Evolutionary conservation across 1,140 invertebrate species (phyloP), one percentile per base, ranked within the genome.

Genomic region (Idris sp.): DNA sequence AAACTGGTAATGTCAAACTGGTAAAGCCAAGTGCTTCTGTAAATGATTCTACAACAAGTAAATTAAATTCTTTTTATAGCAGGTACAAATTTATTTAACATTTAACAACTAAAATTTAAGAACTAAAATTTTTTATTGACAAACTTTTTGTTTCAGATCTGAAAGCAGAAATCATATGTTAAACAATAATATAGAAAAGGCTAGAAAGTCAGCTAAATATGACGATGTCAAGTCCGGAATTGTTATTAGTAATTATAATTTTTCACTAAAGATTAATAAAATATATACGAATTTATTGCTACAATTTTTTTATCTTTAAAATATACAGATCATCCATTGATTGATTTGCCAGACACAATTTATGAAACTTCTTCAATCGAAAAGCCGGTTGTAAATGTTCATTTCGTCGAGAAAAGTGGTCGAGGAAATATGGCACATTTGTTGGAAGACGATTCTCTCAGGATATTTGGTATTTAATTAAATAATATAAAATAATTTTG

Each of bases 391-490:
- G 61, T 88, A 28, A 78, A 85, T 54, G 78, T 86, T 35, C 69
- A 83, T 16, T 77, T 84, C 9, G 75, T 78, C 11, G 74, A 78
- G 53, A 86, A 86, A 76, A 83, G 78, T 62, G 84, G 86, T 8
- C 80, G 74, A 36, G 80, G 80, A 67, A 86, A 84, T 78, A 73
- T 86, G 14, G 84, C 85, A 0, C 85, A 86, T 68, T 78, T 87
- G 19, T 81, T 86, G 68, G 85, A 86, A 18, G 81, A 86, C 44
- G 71, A 84, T 44, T 81, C 79, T 1, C 81, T 76, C 13, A 77
- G 84, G 43, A 86, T 87, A 64, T 87, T 85, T 67, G 85, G 84
- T 86, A 81, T 69, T 38, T 26, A 35, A 33, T 54, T 33, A 15
- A 5, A 43, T 9, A 11, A 14, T 43, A 35, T 11, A 8, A 33